Conservation (phyloP, 1,140 invertebrate species). For the Papilio glaucus region DNA sequence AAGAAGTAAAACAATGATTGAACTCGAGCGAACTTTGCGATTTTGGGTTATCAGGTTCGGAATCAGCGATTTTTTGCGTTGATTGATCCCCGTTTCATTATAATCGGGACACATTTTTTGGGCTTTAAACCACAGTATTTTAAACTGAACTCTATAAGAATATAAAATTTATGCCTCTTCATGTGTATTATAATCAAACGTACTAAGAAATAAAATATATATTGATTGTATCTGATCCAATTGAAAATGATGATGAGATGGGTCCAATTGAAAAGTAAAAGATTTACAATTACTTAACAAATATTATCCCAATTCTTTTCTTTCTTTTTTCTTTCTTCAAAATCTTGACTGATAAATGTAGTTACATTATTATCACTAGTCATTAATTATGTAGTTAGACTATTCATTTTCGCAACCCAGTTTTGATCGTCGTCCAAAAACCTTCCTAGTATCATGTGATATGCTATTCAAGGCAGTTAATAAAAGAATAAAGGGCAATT, state of each 20-base stretch:
- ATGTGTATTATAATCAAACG: too few species aligned
- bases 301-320: too few species aligned
- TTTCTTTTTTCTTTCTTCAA: too few species aligned
- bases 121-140: not conserved
- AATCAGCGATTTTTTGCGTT: not conserved
- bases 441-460: conserved; percentile 41
- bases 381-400: too few species aligned
- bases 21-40: not conserved
- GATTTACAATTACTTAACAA: too few species aligned
- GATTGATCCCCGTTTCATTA: not conserved
- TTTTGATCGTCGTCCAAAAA: conserved; percentile 17
- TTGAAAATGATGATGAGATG: too few species aligned
- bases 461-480: conserved; percentile 56
- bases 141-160: not conserved
- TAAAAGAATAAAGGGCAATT: conserved; percentile 64
- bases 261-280: too few species aligned
- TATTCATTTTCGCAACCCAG: not conserved
- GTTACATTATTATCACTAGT: too few species aligned
- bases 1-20: not conserved
- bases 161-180: too few species aligned
- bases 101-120: not conserved
- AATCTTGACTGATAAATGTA: too few species aligned
- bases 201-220: too few species aligned
- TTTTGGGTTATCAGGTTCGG: not conserved
- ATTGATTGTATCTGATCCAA: too few species aligned